Conservation (phyloP, 1,140 invertebrate genomes). For the Tetragnatha versicolor region DNA sequence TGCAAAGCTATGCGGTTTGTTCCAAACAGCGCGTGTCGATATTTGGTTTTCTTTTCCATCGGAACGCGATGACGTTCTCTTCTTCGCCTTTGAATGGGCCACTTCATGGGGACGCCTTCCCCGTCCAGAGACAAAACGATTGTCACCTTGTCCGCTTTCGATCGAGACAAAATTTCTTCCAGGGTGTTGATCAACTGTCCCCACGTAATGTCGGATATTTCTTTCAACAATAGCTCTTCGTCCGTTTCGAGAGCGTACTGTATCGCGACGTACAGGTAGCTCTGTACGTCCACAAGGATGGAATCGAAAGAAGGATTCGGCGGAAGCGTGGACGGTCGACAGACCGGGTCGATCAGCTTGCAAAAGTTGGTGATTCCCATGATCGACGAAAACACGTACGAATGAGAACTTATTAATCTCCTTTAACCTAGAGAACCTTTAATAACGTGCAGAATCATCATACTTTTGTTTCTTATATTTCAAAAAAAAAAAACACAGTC, state of each 20-base stretch:
- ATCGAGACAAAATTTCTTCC: background rate
- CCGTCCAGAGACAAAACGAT: conserved; percentile 16
- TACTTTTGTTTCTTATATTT: too few species aligned
- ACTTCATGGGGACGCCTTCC: background rate
- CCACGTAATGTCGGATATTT: background rate
- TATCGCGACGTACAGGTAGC: background rate
- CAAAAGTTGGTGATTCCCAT: conserved; percentile 27
- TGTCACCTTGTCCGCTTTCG: background rate
- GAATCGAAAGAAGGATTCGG: background rate
- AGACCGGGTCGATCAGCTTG: background rate
- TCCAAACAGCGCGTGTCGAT: background rate
- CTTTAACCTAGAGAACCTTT: too few species aligned
- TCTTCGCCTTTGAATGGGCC: conserved; percentile 19
- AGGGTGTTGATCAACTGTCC: background rate
- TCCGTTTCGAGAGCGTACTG: background rate
- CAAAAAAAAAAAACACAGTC: too few species aligned
- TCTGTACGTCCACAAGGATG: conserved; percentile 1
- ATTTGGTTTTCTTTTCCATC: background rate
- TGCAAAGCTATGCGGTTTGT: background rate
- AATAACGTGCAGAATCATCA: too few species aligned
- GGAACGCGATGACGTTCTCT: background rate
- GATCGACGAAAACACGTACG: too few species aligned
- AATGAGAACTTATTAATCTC: too few species aligned
- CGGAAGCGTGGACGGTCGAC: background rate
- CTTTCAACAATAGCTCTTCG: background rate